Evolutionary conservation across 2,888 invertebrate species (phyloP), one percentile per base, ranked within the genome.

Genomic region (Tipula lateralis): DNA sequence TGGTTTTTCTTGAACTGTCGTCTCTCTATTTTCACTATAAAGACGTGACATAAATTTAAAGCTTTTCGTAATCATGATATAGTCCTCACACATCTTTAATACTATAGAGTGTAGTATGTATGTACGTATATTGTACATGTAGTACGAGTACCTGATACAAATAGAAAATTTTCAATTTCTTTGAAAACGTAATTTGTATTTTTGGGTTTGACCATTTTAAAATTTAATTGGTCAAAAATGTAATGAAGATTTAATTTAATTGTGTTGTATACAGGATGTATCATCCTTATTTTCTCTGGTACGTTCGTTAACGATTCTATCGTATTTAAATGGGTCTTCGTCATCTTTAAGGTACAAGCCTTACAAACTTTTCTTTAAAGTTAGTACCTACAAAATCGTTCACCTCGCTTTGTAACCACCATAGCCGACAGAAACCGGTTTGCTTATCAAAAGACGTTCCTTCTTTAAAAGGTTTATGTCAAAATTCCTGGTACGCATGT

Each of bases 141-240:
- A 9, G 24, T 66, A 66, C 24, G 24, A 12, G 66, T 66, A 66
- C 66, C 66, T 66, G 66, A 9, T 4, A 66, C 66, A 66, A 66
- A 66, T 66, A 66, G 24, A n/a, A 66, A 66, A 66, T 66, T 24
- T 66, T 24, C 66, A 66, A 66, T 66, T 66, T 19, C 66, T 66
- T 66, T 66, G 24, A 66, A 66, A 66, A 66, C 24, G 19, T 19
- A 24, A 66, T 66, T 66, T 19, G 24, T 24, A 66, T 66, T 66
- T 66, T 66, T 66, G 66, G 66, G 66, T 66, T 66, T 66, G 4
- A 66, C 66, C 66, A 66, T 66, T 66, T 66, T 66, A 66, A 66
- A 66, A 66, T 24, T 24, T 66, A 66, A 66, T 66, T 66, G 66
- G 44, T 36, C 36, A 50, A 50, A 16, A 50, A 7, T 50, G 6